Conservation (phyloP, 2,888 invertebrate species). For the Dolomedes plantarius region DNA sequence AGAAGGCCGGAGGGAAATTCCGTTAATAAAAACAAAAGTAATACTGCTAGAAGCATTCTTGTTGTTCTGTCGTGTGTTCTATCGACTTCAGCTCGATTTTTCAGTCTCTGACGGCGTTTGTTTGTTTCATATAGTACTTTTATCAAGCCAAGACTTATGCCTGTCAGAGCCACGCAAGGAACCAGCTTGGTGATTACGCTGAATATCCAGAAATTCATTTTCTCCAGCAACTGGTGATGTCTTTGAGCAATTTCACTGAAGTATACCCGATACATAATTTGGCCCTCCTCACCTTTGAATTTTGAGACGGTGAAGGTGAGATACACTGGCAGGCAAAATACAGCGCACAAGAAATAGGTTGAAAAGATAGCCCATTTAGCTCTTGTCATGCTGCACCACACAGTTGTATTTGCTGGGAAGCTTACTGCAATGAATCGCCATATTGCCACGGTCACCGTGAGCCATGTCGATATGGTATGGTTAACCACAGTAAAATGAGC, state of each 20-base stretch:
- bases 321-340: conserved; percentile 91
- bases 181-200: conserved; percentile 93
- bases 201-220: conserved; percentile 92
- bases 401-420: conserved; percentile 70
- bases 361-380: conserved; percentile 86
- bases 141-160: conserved; percentile 78
- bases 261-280: conserved; percentile 78
- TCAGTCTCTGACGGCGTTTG: conserved; percentile 73
- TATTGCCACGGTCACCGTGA: conserved; percentile 93
- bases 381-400: conserved; percentile 84
- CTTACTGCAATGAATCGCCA: conserved; percentile 90
- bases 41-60: conserved; percentile 90
- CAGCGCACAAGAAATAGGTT: conserved; percentile 88
- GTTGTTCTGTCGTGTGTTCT: conserved; percentile 85
- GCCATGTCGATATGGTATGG: conserved; percentile 94
- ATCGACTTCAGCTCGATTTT: conserved; percentile 64
- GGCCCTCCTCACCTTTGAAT: conserved; percentile 31
- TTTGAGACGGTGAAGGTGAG: conserved; percentile 83
- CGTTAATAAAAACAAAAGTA: conserved; percentile 90
- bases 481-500: conserved; percentile 91
- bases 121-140: conserved; percentile 74
- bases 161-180: conserved; percentile 90
- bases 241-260: conserved; percentile 82
- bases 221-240: conserved; percentile 79
- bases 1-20: conserved; percentile 89